These are phyloP conservation scores for Ceyx melanurus DNA, from an alignment of 2,113 vertebrate genomes.

Conservation along the genomic window DNA sequence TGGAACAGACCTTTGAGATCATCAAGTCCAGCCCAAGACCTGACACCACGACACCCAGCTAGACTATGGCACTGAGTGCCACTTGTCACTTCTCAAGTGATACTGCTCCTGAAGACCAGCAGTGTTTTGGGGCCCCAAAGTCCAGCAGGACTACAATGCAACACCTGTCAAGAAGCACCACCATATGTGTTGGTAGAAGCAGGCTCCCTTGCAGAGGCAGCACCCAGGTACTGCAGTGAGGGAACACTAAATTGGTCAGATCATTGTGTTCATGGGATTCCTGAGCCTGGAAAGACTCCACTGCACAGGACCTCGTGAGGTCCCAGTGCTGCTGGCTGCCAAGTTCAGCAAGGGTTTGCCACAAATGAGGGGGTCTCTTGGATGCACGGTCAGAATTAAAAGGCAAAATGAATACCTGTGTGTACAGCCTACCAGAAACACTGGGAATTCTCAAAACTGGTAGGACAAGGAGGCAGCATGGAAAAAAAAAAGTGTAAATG, in stretches of 20 bases:
- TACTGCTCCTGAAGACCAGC: not conserved
- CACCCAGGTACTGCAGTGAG: not conserved
- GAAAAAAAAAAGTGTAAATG: not conserved
- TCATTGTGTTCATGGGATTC: not conserved
- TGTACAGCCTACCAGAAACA: not conserved
- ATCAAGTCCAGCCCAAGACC: too few species aligned
- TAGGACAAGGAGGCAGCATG: not conserved
- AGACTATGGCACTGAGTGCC: too few species aligned
- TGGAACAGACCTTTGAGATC: too few species aligned
- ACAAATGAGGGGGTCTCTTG: not conserved
- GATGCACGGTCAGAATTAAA: conserved; percentile 26
- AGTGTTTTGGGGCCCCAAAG: not conserved
- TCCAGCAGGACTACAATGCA: not conserved
- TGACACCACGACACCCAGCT: too few species aligned
- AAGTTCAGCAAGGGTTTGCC: not conserved
- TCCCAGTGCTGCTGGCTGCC: conserved; percentile 24
- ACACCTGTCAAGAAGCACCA: not conserved
- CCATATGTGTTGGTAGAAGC: not conserved
- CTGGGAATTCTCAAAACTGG: not conserved
- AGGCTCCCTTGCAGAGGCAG: not conserved
- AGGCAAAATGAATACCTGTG: not conserved
- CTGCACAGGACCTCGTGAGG: not conserved
- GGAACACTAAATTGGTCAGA: not conserved
- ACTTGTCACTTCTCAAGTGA: not conserved
- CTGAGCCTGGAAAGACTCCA: not conserved